A percentile compares a stretch with the other conserved stretches of the same genome.
phyloP scores from a whole-genome alignment of 1,140 invertebrate genomes.

The Drosophila tani region DNA sequence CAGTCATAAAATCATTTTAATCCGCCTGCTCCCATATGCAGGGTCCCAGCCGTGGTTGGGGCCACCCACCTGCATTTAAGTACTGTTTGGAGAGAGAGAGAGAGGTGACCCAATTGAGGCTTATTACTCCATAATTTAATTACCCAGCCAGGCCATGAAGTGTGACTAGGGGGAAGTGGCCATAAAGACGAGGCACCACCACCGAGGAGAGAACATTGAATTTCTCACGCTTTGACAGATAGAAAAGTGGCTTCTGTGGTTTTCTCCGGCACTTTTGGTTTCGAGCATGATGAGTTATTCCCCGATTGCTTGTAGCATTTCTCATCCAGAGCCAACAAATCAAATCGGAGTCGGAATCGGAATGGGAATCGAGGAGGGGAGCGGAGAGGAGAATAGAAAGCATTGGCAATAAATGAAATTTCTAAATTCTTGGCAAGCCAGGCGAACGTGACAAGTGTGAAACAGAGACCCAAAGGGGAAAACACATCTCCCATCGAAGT shows the following conservation, averaged over 20 bases:
- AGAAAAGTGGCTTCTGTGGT: slow-evolving; percentile 31
- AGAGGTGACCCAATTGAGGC: slow-evolving; percentile 70
- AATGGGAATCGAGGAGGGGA: slow-evolving; percentile 20
- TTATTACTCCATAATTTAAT: slow-evolving; percentile 77
- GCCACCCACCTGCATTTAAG: slow-evolving; percentile 60
- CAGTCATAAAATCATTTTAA: slow-evolving; percentile 14
- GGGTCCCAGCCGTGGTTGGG: not conserved
- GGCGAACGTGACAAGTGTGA: slow-evolving; percentile 69
- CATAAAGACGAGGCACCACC: slow-evolving; percentile 1
- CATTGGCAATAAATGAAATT: slow-evolving; percentile 74
- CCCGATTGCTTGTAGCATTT: slow-evolving; percentile 37
- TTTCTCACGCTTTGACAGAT: slow-evolving; percentile 62
- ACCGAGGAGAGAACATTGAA: slow-evolving; percentile 6
- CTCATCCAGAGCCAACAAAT: slow-evolving; percentile 33
- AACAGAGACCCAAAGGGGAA: slow-evolving; percentile 25
- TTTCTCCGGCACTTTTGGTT: slow-evolving; percentile 65
- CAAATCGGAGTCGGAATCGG: slow-evolving; percentile 43
- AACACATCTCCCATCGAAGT: slow-evolving; percentile 14
- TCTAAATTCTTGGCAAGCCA: slow-evolving; percentile 72
- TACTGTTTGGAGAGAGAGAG: slow-evolving; percentile 23
- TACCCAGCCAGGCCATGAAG: slow-evolving; percentile 27
- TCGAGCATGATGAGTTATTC: slow-evolving; percentile 60
- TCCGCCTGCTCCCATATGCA: slow-evolving; percentile 33
- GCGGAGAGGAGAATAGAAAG: slow-evolving; percentile 56
- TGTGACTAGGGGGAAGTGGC: not conserved